Evolutionary conservation across 2,888 invertebrate species (phyloP).

Genomic region (Megastigmus dorsalis): DNA sequence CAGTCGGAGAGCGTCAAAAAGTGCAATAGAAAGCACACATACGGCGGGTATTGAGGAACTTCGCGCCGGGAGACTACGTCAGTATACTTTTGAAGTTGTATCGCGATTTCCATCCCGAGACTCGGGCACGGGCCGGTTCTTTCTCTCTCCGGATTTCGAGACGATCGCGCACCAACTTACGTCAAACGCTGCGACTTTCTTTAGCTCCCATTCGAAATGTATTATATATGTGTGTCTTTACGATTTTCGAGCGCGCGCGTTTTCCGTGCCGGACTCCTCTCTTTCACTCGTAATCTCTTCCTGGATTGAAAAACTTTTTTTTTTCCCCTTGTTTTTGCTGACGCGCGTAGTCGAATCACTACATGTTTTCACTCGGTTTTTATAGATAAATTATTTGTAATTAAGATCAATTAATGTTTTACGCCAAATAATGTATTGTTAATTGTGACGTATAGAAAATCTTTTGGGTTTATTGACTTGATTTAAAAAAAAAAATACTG

Average conservation of each 20-base stretch:
- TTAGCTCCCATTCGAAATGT: slow-evolving; percentile 20
- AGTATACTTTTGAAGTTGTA: not conserved
- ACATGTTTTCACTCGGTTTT: not conserved
- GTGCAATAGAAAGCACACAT: slow-evolving; percentile 14
- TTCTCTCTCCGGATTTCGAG: slow-evolving; percentile 25
- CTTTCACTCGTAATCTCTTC: too few relatives aligned
- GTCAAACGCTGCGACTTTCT: slow-evolving; percentile 46
- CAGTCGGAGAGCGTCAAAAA: too few relatives aligned
- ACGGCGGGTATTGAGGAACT: too few relatives aligned
- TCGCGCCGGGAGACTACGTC: too few relatives aligned
- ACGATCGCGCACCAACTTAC: slow-evolving; percentile 9
- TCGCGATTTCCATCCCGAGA: not conserved
- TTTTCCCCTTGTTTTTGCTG: not conserved
- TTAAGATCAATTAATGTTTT: too few relatives aligned
- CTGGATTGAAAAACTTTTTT: too few relatives aligned
- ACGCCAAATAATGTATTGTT: too few relatives aligned
- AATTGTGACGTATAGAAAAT: too few relatives aligned
- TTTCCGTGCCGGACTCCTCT: not conserved
- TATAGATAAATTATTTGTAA: too few relatives aligned
- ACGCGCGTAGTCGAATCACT: too few relatives aligned
- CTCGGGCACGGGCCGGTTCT: not conserved
- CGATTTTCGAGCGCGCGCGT: slow-evolving; percentile 2
- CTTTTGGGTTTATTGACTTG: too few relatives aligned
- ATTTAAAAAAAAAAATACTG: too few relatives aligned
- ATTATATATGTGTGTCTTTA: not conserved